phyloP scores from a whole-genome alignment of 2,797 vertebrate species.

The Leuciscus waleckii region DNA sequence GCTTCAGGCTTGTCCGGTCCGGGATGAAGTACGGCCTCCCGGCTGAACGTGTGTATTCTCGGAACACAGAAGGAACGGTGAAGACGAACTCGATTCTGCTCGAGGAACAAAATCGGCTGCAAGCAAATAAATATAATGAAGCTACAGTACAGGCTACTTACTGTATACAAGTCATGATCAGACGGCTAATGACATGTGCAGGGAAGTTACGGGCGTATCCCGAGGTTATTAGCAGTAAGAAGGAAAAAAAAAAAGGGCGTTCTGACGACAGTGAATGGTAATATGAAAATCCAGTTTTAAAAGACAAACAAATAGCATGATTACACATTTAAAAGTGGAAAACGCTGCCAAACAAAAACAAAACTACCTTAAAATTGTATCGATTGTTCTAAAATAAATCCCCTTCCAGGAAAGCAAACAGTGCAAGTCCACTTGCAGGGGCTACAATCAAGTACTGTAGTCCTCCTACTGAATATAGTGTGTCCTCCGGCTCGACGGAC shows the following conservation, averaged over 20 bases:
- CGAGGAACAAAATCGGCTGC: constrained; percentile 13
- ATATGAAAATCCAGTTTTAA: constrained; percentile 43
- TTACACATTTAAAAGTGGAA: constrained; percentile 53
- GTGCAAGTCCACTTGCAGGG: constrained; percentile 62
- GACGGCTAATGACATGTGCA: constrained; percentile 13
- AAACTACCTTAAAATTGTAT: constrained; percentile 60
- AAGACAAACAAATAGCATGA: constrained; percentile 54
- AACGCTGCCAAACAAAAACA: constrained; percentile 39
- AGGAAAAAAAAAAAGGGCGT: not conserved
- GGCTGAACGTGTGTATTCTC: not conserved
- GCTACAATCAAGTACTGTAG: constrained; percentile 60
- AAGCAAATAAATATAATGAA: constrained; percentile 53
- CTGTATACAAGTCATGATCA: constrained; percentile 66
- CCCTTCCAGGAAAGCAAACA: constrained; percentile 68
- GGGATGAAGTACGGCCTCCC: not conserved
- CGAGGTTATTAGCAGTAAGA: constrained; percentile 42
- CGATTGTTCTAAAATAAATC: constrained; percentile 75
- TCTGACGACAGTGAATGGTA: not conserved
- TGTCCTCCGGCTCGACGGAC: not conserved
- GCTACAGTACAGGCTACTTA: constrained; percentile 65
- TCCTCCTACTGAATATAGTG: constrained; percentile 50
- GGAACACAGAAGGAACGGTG: not conserved
- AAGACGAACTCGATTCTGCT: not conserved
- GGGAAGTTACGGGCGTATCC: constrained; percentile 6
- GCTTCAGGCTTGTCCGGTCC: not conserved